Base-by-base conservation (phyloP, 2,113 vertebrate genomes). In the Varanus komodoensis region DNA sequence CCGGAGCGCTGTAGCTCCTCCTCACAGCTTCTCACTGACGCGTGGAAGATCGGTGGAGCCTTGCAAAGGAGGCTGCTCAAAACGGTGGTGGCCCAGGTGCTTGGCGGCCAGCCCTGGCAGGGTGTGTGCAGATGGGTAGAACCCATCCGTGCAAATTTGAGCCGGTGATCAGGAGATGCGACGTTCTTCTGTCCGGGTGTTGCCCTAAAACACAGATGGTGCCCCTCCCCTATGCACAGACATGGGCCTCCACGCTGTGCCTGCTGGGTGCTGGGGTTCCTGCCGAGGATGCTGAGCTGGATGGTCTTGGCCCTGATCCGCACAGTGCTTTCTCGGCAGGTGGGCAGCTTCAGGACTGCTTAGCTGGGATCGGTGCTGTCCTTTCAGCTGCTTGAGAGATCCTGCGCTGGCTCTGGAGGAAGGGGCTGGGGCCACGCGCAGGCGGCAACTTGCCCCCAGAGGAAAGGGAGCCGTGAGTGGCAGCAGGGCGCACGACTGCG, bases 11-110 rank as follows among this genome's bases (percentile, higher is more conserved):
- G 4, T 17, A 11, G 4, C 11, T 32, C 71, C 29, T 34, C 32
- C 32, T n/a, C 12, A 12, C 32, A 32, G 32, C 32, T 34, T 74
- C 71, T 14, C 14, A 5, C 34, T 34, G 50, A 44, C 25, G 38
- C 8, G 15, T 19, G 87, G 80, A 8, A 90, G 27, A 81, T 80
- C 78, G 73, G 77, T 82, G 57, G n/a, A 32, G 23, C 90, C 93
- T 92, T 32, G 21, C 86, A 32, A 77, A 38, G 73, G 82, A 91
- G 4, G 4, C 64, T 94, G 81, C 81, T 23, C 71, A 84, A 82
- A 81, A 82, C 87, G 80, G 89, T 61, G 0, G 7, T 82, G 89
- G 48, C n/a, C 84, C 73, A 32, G 92, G 48, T 52, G 1, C 57
- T 27, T 87, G 75, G 57, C 8, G 81, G 84, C 29, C 38, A 75